Base-by-base conservation (phyloP, 2,113 vertebrate species). In the Xerus inauris region DNA sequence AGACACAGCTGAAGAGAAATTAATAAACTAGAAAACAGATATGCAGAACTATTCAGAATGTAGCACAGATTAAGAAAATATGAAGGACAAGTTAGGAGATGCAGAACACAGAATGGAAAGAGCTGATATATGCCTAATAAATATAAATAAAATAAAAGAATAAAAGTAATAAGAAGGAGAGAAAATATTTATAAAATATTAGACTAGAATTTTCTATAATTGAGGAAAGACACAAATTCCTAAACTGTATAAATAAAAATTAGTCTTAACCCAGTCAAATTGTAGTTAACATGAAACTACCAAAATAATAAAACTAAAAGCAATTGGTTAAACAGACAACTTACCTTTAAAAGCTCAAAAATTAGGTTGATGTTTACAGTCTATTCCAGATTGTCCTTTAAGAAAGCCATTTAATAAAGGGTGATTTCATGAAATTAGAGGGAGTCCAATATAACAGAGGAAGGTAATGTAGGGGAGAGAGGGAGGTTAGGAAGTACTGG, bases 1-100 rank as follows among this genome's bases (percentile, higher is more conserved):
- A 89, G n/a, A 82, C 6, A 67, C 11, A 97, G 9, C 32, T 54
- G 51, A 92, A 92, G 42, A 89, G 42, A 85, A 86, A 54, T 75
- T 38, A 89, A 69, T 67, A n/a, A 84, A 73, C 24, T 88, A 57
- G 14, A 80, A 65, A 82, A 65, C 3, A 77, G 20, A 77, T 35
- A 4, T 89, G n/a, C 85, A 81, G 47, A 92, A 62, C 69, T 75
- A 57, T 69, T 5, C 9, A 81, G 28, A 88, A 85, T 81, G 77
- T 92, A 85, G 26, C 57, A 75, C 14, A 81, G 51, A 80, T 51
- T 75, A 67, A 69, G 24, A 73, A 71, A 94, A 79, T 71, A 47
- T 69, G 30, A 32, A 91, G 5, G n/a, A 76, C 26, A 30, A 14
- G 11, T 75, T 88, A 85, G 30, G 54, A 83, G 45, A 40, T 40